Evolutionary conservation across 2,888 invertebrate species (phyloP).

Genomic region (Trichogramma evanescens): DNA sequence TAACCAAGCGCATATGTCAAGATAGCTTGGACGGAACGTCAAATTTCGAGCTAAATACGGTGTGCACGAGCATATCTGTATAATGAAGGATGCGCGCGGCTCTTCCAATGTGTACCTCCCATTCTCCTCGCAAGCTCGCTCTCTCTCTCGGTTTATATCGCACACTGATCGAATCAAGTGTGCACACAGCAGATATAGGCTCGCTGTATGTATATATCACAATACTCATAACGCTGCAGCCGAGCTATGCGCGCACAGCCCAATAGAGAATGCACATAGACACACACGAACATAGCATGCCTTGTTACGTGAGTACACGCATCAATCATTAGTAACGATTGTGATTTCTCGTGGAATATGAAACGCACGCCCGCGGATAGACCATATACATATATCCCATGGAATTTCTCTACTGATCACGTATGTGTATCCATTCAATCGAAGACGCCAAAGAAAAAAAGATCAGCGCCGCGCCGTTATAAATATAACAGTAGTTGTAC

Average conservation of each 20-base stretch:
- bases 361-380: no score
- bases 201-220: no score
- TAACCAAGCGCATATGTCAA: slow-evolving; percentile 6
- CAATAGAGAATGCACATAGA: neutral
- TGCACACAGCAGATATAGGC: neutral
- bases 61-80: slow-evolving; percentile 10
- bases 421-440: no score
- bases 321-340: slow-evolving; percentile 17
- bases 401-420: no score
- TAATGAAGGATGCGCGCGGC: slow-evolving; percentile 14
- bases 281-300: neutral
- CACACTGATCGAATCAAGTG: slow-evolving; percentile 9
- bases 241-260: neutral
- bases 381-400: no score
- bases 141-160: neutral
- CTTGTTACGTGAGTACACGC: neutral
- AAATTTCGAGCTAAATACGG: slow-evolving; percentile 7
- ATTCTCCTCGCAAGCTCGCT: no score
- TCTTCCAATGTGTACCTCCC: neutral
- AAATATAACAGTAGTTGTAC: no score
- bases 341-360: neutral
- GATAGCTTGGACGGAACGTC: slow-evolving; percentile 13
- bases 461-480: no score
- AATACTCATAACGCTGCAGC: no score
- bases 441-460: no score